Evolutionary conservation across 2,888 invertebrate species (phyloP).

Genomic region (Drosophila pseudotakahashii): DNA sequence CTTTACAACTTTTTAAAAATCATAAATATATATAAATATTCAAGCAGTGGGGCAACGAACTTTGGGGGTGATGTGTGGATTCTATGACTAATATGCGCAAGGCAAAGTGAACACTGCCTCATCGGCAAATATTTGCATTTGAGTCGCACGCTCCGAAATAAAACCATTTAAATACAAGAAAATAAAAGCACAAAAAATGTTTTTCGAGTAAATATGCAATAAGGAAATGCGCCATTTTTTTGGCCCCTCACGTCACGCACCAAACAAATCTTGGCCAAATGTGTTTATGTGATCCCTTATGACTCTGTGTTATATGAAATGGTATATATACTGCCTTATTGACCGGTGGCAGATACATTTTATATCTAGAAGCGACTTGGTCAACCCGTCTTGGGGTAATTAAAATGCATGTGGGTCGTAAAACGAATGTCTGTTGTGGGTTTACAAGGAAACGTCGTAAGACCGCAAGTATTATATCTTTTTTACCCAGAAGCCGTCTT

Average conservation of each 20-base stretch:
- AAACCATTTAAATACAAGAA: conserved; percentile 26
- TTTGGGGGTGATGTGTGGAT: conserved; percentile 7
- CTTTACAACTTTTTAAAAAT: conserved; percentile 48
- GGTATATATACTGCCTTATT: conserved; percentile 6
- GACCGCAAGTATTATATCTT: conserved; percentile 25
- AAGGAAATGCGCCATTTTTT: conserved; percentile 51
- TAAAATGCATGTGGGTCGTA: conserved; percentile 58
- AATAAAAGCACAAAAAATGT: conserved; percentile 12
- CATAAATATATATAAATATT: conserved; percentile 11
- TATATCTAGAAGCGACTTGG: conserved; percentile 14
- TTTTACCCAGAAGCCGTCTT: conserved; percentile 38
- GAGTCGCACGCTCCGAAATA: conserved; percentile 41
- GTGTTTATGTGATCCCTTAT: conserved; percentile 38
- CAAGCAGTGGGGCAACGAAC: conserved; percentile 39
- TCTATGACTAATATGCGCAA: conserved; percentile 65
- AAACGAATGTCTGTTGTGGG: conserved; percentile 42
- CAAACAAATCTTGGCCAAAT: conserved; percentile 34
- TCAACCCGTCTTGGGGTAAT: conserved; percentile 43
- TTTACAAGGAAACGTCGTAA: conserved; percentile 49
- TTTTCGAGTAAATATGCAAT: conserved; percentile 43
- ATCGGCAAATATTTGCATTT: conserved; percentile 67
- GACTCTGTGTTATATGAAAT: conserved; percentile 21
- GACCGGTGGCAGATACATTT: background rate
- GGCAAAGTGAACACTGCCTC: conserved; percentile 51
- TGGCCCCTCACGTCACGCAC: conserved; percentile 8